Evolutionary conservation across 2,113 vertebrate genomes (phyloP).

Genomic region (Indicator indicator): DNA sequence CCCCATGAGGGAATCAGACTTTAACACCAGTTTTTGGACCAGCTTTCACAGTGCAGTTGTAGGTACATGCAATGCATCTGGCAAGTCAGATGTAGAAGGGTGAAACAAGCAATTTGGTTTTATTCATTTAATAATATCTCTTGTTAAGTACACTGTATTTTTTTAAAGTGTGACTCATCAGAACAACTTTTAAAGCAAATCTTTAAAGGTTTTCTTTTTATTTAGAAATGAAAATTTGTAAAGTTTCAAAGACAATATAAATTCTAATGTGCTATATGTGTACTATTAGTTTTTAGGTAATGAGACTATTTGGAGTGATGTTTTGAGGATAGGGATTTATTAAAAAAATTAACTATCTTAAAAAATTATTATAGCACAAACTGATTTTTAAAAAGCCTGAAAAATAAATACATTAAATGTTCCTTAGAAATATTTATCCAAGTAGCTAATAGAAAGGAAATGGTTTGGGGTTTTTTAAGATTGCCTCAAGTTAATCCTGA

Average conservation of each 20-base stretch:
- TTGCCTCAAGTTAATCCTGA: not conserved
- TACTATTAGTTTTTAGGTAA: not conserved
- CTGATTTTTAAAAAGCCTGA: not conserved
- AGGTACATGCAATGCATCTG: not conserved
- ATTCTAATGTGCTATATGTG: not conserved
- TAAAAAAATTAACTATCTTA: not conserved
- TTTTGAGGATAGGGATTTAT: not conserved
- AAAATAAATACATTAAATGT: not conserved
- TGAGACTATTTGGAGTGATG: not conserved
- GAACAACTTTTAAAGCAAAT: not conserved
- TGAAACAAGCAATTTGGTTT: not conserved
- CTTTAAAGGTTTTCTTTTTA: not conserved
- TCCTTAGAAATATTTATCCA: not conserved
- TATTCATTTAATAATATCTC: not conserved
- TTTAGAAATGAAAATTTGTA: not conserved
- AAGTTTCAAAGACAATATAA: not conserved
- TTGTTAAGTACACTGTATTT: not conserved
- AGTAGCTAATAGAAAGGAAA: not conserved
- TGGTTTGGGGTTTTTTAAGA: not conserved
- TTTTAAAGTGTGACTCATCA: not conserved
- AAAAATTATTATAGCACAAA: not conserved
- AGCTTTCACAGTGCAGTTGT: not conserved
- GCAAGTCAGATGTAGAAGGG: not conserved
- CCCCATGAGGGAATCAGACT: fast-evolving
- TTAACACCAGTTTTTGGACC: not conserved